Conservation (phyloP, 2,113 vertebrate species). For the Regulus satrapa region DNA sequence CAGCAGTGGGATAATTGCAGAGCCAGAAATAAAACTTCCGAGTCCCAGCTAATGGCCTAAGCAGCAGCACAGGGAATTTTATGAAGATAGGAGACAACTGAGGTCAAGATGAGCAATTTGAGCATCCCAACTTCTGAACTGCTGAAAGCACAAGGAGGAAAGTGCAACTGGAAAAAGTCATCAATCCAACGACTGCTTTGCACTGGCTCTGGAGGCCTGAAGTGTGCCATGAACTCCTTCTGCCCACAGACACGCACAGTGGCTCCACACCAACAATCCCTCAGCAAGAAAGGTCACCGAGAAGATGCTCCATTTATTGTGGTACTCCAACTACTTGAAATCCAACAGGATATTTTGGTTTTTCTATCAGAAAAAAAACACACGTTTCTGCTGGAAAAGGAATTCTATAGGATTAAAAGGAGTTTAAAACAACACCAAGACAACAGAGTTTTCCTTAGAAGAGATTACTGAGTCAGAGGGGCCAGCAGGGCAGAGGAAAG, state of each 20-base stretch:
- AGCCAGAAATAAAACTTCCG: conserved; percentile 54
- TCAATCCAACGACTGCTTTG: background rate
- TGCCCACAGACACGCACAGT: background rate
- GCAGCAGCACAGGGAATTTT: background rate
- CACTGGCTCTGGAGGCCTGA: background rate
- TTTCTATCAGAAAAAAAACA: background rate
- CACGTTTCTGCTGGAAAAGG: background rate
- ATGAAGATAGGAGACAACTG: background rate
- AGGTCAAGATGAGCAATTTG: background rate
- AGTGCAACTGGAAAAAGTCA: background rate
- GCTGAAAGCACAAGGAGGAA: background rate
- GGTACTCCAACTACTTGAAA: background rate
- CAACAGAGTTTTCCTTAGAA: background rate
- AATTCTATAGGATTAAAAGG: background rate
- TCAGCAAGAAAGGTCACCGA: background rate
- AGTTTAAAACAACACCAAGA: background rate
- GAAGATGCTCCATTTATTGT: background rate
- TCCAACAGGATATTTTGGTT: background rate
- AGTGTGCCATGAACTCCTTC: background rate
- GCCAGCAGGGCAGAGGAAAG: background rate
- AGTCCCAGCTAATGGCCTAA: background rate
- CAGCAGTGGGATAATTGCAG: conserved; percentile 32
- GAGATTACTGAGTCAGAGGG: background rate
- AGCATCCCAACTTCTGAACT: background rate
- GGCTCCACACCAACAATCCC: background rate